Conservation (phyloP, 1,140 invertebrate genomes). For the Pseudomyrmex sp. region DNA sequence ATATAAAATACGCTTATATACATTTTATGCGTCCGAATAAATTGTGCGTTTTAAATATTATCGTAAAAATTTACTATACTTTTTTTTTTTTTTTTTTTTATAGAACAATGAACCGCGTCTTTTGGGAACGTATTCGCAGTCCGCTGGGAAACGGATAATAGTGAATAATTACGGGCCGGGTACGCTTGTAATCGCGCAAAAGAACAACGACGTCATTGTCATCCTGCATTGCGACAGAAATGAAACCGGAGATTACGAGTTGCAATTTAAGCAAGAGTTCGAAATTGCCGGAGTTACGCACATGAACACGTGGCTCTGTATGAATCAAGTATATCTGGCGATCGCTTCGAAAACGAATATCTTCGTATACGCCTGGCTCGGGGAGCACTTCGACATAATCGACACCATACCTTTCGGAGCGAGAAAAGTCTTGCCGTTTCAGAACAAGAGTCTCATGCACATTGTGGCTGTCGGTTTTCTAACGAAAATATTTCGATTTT, state of each 20-base stretch:
- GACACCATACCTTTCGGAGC: constrained; percentile 74
- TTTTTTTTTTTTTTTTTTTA: constrained; percentile 7
- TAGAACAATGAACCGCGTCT: constrained; percentile 2
- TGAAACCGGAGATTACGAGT: neutral
- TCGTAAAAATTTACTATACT: neutral
- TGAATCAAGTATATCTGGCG: constrained; percentile 69
- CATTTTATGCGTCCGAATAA: neutral
- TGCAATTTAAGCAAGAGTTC: constrained; percentile 62
- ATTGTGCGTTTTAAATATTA: no score
- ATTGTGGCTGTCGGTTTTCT: constrained; percentile 38
- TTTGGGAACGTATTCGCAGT: constrained; percentile 13
- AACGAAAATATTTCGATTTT: constrained; percentile 61
- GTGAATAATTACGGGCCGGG: constrained; percentile 38
- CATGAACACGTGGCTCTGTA: constrained; percentile 63
- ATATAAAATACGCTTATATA: neutral
- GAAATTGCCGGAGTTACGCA: constrained; percentile 41
- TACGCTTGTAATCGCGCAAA: constrained; percentile 58
- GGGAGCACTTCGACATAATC: constrained; percentile 85
- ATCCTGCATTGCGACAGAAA: constrained; percentile 50
- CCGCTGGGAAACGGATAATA: constrained; percentile 59
- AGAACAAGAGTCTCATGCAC: constrained; percentile 62
- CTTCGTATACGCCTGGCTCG: constrained; percentile 83
- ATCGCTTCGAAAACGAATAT: constrained; percentile 52
- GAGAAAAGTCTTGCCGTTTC: constrained; percentile 64
- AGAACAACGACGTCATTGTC: constrained; percentile 29